These are phyloP conservation scores for Hydrozoanthus gracilis DNA, from an alignment of 92 coral and sea anemone genomes.

Conservation along the genomic window DNA sequence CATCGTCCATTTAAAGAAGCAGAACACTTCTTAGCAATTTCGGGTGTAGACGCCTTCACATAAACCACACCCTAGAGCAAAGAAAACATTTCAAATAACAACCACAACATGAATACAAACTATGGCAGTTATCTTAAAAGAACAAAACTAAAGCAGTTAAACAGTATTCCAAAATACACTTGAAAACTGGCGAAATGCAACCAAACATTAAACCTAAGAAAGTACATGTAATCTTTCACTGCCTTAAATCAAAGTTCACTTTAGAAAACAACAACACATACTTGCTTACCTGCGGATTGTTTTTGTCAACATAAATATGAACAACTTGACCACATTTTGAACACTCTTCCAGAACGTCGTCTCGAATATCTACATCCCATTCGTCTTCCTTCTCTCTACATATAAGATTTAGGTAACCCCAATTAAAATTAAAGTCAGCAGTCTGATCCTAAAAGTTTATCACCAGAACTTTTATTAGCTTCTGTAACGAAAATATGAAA, in stretches of 20 bases:
- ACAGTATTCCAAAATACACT: no score
- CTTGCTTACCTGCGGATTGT: slow-evolving; percentile 77
- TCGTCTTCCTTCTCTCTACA: slow-evolving; percentile 91
- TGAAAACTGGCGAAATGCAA: no score
- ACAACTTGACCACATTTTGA: slow-evolving; percentile 90
- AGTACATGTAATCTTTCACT: no score
- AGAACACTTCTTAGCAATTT: slow-evolving; percentile 86
- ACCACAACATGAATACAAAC: neutral
- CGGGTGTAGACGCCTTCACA: slow-evolving; percentile 92
- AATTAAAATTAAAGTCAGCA: no score
- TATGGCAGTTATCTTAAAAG: neutral
- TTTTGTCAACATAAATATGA: slow-evolving; percentile 93
- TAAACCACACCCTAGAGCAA: slow-evolving; percentile 86
- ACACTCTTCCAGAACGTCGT: slow-evolving; percentile 96
- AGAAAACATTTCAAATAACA: neutral
- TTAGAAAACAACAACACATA: neutral
- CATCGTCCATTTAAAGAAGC: slow-evolving; percentile 93
- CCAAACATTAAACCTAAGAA: no score
- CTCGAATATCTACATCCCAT: slow-evolving; percentile 95
- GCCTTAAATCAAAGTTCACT: no score
- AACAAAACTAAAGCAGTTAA: neutral
- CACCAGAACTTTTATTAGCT: no score
- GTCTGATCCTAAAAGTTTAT: no score
- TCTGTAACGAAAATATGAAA: no score
- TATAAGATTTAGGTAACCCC: neutral